Conservation (phyloP, 1,140 invertebrate genomes). For the Dolichoris vasculosae region DNA sequence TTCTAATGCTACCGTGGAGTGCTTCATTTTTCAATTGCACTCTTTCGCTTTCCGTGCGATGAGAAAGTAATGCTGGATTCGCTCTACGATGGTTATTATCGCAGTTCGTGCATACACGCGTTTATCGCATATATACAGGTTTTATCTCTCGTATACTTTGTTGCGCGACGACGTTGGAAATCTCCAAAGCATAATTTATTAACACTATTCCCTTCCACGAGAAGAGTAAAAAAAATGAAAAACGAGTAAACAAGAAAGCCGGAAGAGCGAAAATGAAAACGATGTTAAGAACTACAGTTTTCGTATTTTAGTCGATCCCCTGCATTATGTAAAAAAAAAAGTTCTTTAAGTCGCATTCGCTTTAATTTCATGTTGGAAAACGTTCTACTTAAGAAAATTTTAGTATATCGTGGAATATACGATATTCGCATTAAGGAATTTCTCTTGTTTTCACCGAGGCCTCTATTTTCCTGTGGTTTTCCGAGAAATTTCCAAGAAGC, state of each 20-base stretch:
- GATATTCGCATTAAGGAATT: not conserved
- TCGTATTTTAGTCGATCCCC: too few species aligned
- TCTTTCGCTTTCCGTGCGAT: not conserved
- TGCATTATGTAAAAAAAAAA: too few species aligned
- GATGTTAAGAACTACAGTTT: too few species aligned
- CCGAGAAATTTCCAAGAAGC: too few species aligned
- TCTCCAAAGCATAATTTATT: not conserved
- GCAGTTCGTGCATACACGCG: not conserved
- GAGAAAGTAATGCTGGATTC: not conserved
- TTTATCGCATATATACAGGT: not conserved
- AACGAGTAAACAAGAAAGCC: not conserved
- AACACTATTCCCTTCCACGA: not conserved
- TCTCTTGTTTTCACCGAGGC: too few species aligned
- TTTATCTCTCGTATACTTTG: too few species aligned
- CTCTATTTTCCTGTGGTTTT: too few species aligned
- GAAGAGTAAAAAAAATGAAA: not conserved
- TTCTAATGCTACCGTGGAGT: not conserved
- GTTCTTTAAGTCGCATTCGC: too few species aligned
- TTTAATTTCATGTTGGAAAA: too few species aligned
- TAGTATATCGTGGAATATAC: not conserved
- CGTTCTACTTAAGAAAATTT: not conserved
- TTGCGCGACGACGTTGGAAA: too few species aligned
- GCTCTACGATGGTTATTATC: not conserved
- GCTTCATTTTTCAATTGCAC: not conserved
- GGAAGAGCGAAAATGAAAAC: too few species aligned